Evolutionary conservation across 2,797 vertebrate species (phyloP).

Genomic region (Taeniopygia guttata): DNA sequence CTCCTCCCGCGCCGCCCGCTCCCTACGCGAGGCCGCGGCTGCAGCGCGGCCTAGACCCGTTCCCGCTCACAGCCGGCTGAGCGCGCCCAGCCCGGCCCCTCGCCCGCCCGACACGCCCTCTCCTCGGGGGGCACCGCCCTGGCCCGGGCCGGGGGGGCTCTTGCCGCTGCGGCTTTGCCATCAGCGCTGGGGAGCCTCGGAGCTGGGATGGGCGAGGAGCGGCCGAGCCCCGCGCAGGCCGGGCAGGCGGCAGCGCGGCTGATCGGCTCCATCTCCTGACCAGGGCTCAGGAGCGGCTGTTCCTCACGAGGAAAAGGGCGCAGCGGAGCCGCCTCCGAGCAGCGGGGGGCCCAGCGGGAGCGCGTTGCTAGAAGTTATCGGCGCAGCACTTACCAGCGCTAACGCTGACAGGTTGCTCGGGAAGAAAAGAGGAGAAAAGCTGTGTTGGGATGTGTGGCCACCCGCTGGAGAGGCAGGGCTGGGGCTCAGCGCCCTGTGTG

Average conservation of each 20-base stretch:
- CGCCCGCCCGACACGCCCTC: background rate
- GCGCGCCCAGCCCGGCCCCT: background rate
- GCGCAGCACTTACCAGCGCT: background rate
- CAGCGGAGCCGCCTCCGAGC: background rate
- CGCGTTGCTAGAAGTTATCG: fast-evolving
- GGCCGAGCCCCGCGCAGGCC: fast-evolving
- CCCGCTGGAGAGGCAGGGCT: background rate
- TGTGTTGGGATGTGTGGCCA: background rate
- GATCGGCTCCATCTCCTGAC: fast-evolving
- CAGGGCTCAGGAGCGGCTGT: background rate
- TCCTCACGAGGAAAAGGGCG: background rate
- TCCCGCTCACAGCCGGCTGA: background rate
- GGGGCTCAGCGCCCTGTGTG: background rate
- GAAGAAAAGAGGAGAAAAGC: background rate
- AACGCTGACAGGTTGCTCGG: background rate
- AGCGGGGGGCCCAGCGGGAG: background rate
- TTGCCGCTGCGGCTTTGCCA: fast-evolving
- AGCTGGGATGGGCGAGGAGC: fast-evolving
- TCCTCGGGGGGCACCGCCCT: background rate
- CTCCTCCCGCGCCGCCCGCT: background rate
- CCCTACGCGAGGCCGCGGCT: background rate
- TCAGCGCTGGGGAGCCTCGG: fast-evolving
- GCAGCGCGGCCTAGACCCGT: background rate
- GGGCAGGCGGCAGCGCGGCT: background rate
- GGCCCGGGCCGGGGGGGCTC: fast-evolving